Evolutionary conservation across 2,888 invertebrate species (phyloP).

Genomic region (Pseudococcus jackbeardsleyi): DNA sequence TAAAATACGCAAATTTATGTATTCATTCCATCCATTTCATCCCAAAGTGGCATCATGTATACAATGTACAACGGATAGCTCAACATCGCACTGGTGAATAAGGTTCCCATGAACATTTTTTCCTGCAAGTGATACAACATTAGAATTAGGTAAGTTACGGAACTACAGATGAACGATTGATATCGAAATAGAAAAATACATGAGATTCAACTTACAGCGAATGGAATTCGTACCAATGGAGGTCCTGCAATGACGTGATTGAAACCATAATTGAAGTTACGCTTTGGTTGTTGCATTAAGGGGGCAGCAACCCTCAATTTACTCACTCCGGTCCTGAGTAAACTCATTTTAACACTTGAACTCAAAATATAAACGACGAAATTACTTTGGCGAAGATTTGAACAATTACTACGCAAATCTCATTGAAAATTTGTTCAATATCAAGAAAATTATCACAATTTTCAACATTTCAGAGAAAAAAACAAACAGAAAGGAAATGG

Average conservation of each 20-base stretch:
- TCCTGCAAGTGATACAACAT: constrained; percentile 38
- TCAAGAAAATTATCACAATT: constrained; percentile 5
- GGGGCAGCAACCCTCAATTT: constrained; percentile 36
- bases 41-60: constrained; percentile 61
- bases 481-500: not conserved
- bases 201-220: constrained; percentile 16
- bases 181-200: not conserved
- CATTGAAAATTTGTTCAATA: not conserved
- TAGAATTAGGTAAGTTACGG: not conserved
- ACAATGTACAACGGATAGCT: constrained; percentile 54
- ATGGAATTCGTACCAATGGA: constrained; percentile 39
- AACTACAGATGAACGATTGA: not conserved
- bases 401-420: not conserved
- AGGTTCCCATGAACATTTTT: constrained; percentile 38
- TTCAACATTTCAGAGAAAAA: constrained; percentile 14
- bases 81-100: constrained; percentile 5
- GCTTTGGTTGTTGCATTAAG: not conserved
- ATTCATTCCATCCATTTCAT: constrained; percentile 45
- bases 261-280: constrained; percentile 52
- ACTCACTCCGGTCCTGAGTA: not conserved
- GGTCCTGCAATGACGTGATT: constrained; percentile 47
- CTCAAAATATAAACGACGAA: not conserved
- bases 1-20: not conserved
- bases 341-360: constrained; percentile 22
- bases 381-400: not conserved